Base-by-base conservation (phyloP, 2,797 vertebrate genomes). In the Hippopotamyrus pictus region DNA sequence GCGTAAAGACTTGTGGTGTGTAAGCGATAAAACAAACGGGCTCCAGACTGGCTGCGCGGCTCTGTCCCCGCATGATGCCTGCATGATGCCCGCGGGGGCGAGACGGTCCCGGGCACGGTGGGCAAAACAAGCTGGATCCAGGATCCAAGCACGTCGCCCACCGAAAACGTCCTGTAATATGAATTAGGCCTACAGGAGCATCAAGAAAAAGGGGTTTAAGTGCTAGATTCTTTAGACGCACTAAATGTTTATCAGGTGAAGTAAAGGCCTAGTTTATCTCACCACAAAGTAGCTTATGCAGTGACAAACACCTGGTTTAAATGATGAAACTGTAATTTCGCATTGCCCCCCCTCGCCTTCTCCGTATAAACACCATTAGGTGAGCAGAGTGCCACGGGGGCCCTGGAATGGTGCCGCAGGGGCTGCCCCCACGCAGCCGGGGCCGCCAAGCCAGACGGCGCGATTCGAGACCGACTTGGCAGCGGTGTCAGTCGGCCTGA, bases 391-490 rank as follows among this genome's bases (percentile, higher is more conserved):
- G 44, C 29, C 14, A 14, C 51, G 51, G 51, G 51, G 12, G 51
- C 51, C 51, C 51, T 53, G 51, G 51, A 53, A 54, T 87, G 86
- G 29, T 89, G 91, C 87, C 90, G 79, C 37, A n/a, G 59, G 82
- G 90, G 88, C 85, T 46, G 90, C 82, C 88, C 88, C 33, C 69
- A 57, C 86, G 86, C 65, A 50, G 84, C 9, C 89, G 88, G 54
- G 84, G 86, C 89, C 73, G 83, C 90, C 79, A 87, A 91, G 92
- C 91, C 93, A 94, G 92, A 90, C 92, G 89, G 90, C 91, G 85
- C 50, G 91, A 91, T 92, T 92, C 92, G 54, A 73, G 46, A 90
- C 89, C 65, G 59, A 88, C 91, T 91, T 91, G 90, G 90, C 91
- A 65, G 51, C 76, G 46, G 90, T 90, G 92, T 89, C 92, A 84